phyloP scores from a whole-genome alignment of 2,113 vertebrate genomes.

The Callipepla squamata region DNA sequence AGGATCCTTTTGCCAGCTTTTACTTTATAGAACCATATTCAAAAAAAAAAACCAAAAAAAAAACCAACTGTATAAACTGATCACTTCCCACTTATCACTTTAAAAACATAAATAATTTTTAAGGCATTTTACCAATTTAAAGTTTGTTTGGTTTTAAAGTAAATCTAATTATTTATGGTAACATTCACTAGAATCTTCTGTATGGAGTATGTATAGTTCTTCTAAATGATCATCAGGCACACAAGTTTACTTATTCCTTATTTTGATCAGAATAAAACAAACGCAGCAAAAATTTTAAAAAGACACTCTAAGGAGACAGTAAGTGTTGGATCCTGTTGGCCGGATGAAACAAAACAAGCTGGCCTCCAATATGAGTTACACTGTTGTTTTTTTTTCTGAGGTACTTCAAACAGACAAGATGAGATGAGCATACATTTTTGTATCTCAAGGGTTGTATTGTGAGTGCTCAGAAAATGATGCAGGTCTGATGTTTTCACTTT shows the following conservation, averaged over 20 bases:
- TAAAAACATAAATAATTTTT: neutral
- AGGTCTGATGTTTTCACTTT: neutral
- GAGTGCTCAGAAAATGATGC: neutral
- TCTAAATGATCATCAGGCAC: neutral
- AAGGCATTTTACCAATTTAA: neutral
- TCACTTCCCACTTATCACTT: neutral
- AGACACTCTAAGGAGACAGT: neutral
- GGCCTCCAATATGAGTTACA: neutral
- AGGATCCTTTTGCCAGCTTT: neutral
- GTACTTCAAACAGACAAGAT: neutral
- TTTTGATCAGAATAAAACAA: neutral
- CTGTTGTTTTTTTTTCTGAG: neutral
- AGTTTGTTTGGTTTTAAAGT: neutral
- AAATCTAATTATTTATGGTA: neutral
- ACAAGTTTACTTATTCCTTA: neutral
- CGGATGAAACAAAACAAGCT: neutral
- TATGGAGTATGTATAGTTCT: neutral
- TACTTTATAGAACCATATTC: neutral
- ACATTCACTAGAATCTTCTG: neutral
- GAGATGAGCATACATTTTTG: neutral
- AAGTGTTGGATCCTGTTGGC: neutral
- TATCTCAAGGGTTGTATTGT: neutral
- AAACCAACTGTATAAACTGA: no score
- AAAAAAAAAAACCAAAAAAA: neutral
- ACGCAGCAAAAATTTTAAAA: neutral